These are phyloP conservation scores for Rhyacophila evoluta DNA, from an alignment of 2,888 invertebrate species.

Conservation along the genomic window DNA sequence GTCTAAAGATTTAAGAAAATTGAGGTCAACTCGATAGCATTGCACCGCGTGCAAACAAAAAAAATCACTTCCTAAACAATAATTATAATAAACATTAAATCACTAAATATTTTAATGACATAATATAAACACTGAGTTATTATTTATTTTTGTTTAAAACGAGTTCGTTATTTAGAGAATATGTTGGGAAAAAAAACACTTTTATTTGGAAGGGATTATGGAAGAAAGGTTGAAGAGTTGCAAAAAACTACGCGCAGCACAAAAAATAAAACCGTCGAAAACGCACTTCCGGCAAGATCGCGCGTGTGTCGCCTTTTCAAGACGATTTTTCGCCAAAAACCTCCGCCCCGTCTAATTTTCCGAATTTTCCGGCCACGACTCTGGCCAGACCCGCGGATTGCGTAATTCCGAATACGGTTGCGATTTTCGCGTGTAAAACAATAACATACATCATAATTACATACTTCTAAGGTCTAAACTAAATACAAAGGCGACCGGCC, in stretches of 20 bases:
- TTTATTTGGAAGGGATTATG: neutral
- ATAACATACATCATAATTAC: constrained; percentile 37
- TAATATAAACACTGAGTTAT: neutral
- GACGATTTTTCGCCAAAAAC: neutral
- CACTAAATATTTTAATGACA: neutral
- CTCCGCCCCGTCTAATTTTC: constrained; percentile 27
- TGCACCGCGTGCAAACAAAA: neutral
- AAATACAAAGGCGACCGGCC: constrained; percentile 47
- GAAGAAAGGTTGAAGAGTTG: neutral
- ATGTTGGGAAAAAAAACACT: no score
- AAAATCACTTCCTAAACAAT: neutral
- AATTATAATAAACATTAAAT: neutral
- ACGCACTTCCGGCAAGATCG: constrained; percentile 22
- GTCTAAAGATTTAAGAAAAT: neutral
- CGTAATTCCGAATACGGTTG: constrained; percentile 25
- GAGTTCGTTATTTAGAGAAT: no score
- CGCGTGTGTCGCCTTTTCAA: constrained; percentile 1
- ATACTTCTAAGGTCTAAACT: constrained; percentile 39
- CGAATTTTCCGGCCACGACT: neutral
- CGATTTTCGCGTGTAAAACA: constrained; percentile 25
- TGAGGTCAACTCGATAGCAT: neutral
- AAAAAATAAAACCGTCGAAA: constrained; percentile 4
- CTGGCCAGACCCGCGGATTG: neutral
- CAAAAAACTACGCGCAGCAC: constrained; percentile 18
- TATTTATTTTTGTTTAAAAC: no score